Evolutionary conservation across 2,113 vertebrate species (phyloP).

Genomic region (Cynocephalus volans): DNA sequence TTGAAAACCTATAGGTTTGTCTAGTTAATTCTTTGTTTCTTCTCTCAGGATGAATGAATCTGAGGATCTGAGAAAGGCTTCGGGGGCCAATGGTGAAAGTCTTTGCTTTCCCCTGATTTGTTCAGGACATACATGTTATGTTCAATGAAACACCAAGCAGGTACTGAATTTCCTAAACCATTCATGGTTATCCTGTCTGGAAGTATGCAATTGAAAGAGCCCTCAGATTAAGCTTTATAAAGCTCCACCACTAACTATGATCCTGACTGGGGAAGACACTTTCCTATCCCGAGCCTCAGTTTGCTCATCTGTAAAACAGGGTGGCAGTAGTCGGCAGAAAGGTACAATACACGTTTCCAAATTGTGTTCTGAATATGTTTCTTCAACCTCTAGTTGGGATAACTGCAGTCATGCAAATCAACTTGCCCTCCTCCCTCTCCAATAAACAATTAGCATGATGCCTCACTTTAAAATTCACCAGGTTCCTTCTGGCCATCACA

Average conservation of each 20-base stretch:
- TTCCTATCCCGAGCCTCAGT: background rate
- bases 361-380: background rate
- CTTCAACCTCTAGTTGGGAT: background rate
- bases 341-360: background rate
- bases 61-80: constrained; percentile 10
- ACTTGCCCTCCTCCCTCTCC: background rate
- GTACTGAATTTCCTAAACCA: background rate
- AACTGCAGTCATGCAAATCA: background rate
- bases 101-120: constrained; percentile 26
- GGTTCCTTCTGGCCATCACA: background rate
- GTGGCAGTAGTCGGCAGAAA: background rate
- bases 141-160: background rate
- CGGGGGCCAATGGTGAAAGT: background rate
- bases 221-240: background rate
- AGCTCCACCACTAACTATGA: background rate
- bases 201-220: background rate
- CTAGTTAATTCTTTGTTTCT: constrained; percentile 10
- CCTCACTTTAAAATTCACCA: background rate
- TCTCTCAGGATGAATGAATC: background rate
- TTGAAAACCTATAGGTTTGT: background rate
- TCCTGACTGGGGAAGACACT: background rate
- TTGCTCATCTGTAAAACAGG: constrained; percentile 17
- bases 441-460: background rate
- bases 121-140: background rate
- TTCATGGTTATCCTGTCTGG: background rate